phyloP scores from a whole-genome alignment of 2,113 vertebrate species.

The Stigmatopora nigra region DNA sequence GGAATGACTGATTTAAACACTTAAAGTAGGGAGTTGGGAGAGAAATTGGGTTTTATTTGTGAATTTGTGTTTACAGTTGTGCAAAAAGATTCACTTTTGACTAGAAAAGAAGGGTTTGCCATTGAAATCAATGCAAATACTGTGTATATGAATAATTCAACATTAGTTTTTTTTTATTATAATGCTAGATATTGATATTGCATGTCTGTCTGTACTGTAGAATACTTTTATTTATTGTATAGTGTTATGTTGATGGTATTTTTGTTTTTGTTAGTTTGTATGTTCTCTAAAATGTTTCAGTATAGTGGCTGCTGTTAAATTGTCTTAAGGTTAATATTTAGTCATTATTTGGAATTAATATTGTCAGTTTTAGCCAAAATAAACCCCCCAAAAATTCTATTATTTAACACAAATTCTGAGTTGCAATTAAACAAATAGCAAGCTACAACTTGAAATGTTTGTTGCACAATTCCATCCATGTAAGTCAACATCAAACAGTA shows the following conservation, averaged over 20 bases:
- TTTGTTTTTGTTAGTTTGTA: too few species aligned
- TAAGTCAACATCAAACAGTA: too few species aligned
- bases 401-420: not conserved
- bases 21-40: not conserved
- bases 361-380: not conserved
- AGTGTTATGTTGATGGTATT: too few species aligned
- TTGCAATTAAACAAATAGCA: constrained; percentile 1
- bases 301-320: too few species aligned
- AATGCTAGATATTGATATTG: not conserved
- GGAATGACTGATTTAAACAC: constrained; percentile 8
- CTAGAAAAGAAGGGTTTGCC: not conserved
- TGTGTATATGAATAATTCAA: too few species aligned
- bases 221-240: too few species aligned
- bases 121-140: not conserved
- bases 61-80: not conserved
- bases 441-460: not conserved
- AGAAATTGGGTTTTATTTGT: not conserved
- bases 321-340: not conserved
- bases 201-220: not conserved
- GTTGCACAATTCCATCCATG: too few species aligned
- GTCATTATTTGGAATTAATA: not conserved
- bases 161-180: too few species aligned
- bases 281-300: too few species aligned
- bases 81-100: not conserved
- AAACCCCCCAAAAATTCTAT: not conserved